phyloP scores from a whole-genome alignment of 2,888 invertebrate genomes.

The Drosophila gaucha region DNA sequence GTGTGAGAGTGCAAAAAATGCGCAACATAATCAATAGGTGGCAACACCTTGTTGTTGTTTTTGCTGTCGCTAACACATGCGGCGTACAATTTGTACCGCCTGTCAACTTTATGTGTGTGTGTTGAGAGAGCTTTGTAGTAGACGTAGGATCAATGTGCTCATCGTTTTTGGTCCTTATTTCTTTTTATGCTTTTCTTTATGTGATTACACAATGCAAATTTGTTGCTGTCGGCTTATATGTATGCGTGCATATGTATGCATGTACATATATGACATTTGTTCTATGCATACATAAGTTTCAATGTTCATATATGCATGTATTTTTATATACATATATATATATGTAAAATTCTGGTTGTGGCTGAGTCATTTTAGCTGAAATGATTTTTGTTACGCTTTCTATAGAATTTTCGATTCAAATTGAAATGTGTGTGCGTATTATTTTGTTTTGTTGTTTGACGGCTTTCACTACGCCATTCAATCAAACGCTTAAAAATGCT shows the following conservation, averaged over 20 bases:
- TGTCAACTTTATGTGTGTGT: slow-evolving; percentile 14
- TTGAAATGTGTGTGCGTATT: slow-evolving; percentile 17
- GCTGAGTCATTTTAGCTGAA: slow-evolving; percentile 45
- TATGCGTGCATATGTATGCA: background rate
- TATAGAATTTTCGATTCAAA: slow-evolving; percentile 15
- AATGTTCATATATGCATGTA: background rate
- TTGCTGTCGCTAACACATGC: slow-evolving; percentile 41
- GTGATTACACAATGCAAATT: slow-evolving; percentile 61
- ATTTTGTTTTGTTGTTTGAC: slow-evolving; percentile 46
- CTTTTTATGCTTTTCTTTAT: background rate
- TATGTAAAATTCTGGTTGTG: slow-evolving; percentile 20
- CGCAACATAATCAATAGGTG: slow-evolving; percentile 71
- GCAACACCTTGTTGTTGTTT: slow-evolving; percentile 49
- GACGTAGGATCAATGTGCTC: slow-evolving; percentile 30
- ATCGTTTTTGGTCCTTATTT: slow-evolving; percentile 20
- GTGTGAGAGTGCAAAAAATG: slow-evolving; percentile 41
- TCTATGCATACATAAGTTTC: background rate
- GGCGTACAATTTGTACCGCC: slow-evolving; percentile 45
- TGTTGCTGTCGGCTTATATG: slow-evolving; percentile 2
- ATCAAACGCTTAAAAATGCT: slow-evolving; percentile 22
- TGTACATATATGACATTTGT: background rate
- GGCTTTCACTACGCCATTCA: slow-evolving; percentile 40
- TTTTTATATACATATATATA: background rate
- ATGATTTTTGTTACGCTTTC: slow-evolving; percentile 18
- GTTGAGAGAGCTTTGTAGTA: background rate